A percentile compares a stretch with the other conserved stretches of the same genome.
Conservation (phyloP, 2,113 vertebrate genomes). For the Ammodytes dubius region DNA sequence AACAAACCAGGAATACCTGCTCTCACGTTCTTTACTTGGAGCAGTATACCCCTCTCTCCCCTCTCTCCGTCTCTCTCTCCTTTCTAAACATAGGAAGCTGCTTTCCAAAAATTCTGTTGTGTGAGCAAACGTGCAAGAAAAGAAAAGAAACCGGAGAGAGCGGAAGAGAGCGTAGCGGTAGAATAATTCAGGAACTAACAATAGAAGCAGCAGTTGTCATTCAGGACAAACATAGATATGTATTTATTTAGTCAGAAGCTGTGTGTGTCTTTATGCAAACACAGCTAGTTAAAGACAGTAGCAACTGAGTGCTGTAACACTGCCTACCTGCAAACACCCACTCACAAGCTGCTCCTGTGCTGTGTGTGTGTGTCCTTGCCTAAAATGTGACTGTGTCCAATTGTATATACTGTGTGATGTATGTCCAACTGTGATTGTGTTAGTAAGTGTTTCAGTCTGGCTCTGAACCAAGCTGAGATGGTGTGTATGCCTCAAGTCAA, state of each 20-base stretch:
- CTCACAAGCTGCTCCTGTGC: constrained; percentile 72
- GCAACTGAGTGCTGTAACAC: constrained; percentile 57
- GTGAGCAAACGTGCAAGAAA: constrained; percentile 1
- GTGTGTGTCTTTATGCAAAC: constrained; percentile 32
- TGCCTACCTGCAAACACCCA: constrained; percentile 79
- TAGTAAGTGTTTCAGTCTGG: neutral
- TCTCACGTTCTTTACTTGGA: constrained; percentile 11
- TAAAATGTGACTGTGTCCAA: constrained; percentile 46
- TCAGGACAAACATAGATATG: constrained; percentile 8
- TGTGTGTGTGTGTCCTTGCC: constrained; percentile 32
- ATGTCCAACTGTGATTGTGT: constrained; percentile 47
- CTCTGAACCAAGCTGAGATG: constrained; percentile 18
- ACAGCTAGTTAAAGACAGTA: constrained; percentile 48
- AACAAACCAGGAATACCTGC: constrained; percentile 34
- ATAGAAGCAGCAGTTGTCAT: constrained; percentile 23
- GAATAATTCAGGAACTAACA: constrained; percentile 19
- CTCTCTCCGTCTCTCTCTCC: neutral
- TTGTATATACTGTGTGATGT: constrained; percentile 50
- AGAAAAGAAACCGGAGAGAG: neutral
- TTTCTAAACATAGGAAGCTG: constrained; percentile 2
- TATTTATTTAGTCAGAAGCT: constrained; percentile 25
- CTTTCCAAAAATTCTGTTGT: constrained; percentile 3
- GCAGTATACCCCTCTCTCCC: neutral
- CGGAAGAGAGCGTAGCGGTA: constrained; percentile 3
- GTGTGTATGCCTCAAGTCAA: constrained; percentile 34